Conservation (phyloP, 2,888 invertebrate genomes). For the Lissocephala sabroskyi region DNA sequence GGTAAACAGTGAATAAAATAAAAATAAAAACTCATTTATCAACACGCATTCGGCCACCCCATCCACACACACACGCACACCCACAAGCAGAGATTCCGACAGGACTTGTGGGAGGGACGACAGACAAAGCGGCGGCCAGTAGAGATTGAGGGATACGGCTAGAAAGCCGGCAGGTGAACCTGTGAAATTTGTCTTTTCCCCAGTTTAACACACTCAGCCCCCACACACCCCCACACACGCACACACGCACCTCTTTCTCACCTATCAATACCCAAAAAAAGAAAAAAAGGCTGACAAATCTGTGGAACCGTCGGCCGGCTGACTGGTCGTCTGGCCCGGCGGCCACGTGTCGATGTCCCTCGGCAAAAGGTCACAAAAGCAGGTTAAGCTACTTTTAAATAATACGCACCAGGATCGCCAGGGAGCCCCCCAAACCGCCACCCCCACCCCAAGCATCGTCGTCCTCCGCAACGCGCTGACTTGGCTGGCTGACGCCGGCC, state of each 20-base stretch:
- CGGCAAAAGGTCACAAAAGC: conserved; percentile 61
- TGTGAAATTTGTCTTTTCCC: conserved; percentile 3
- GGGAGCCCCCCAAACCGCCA: neutral
- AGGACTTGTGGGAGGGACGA: neutral
- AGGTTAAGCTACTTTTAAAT: conserved; percentile 61
- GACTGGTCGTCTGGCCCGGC: conserved; percentile 1
- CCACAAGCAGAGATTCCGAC: neutral
- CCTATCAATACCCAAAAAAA: too few relatives aligned
- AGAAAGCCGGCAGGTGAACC: neutral
- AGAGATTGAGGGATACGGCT: neutral
- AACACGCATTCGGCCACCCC: conserved; percentile 24
- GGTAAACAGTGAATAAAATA: conserved; percentile 46
- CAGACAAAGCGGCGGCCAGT: too few relatives aligned
- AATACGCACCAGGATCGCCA: conserved; percentile 45
- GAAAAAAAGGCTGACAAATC: conserved; percentile 46
- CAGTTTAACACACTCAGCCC: conserved; percentile 2
- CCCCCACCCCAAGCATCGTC: neutral
- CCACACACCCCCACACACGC: conserved; percentile 9
- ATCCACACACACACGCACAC: conserved; percentile 1
- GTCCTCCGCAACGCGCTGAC: conserved; percentile 44
- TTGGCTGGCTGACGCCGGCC: conserved; percentile 26
- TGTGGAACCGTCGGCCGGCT: conserved; percentile 10
- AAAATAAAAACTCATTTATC: conserved; percentile 56
- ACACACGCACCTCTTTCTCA: too few relatives aligned
- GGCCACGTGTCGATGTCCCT: conserved; percentile 30